Conservation (phyloP, 1,140 invertebrate species). For the Vollenhovia emeryi region DNA sequence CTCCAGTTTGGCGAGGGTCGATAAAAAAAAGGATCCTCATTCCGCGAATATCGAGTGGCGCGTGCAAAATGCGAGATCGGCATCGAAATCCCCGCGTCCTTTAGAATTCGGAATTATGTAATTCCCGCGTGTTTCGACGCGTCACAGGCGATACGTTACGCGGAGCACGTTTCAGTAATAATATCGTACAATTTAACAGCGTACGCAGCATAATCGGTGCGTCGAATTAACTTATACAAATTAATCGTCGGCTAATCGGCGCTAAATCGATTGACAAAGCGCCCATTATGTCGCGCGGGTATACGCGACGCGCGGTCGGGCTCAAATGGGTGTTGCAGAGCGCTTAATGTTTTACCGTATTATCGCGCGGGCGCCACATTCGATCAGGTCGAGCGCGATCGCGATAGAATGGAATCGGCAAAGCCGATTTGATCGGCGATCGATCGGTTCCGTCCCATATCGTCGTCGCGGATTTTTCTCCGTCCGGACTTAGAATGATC, state of each 20-base stretch:
- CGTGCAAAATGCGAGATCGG: not conserved
- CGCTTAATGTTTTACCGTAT: constrained; percentile 12
- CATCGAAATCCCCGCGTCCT: not conserved
- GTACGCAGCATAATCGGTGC: not conserved
- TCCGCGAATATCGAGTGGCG: not conserved
- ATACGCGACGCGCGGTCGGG: not conserved
- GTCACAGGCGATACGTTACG: not conserved
- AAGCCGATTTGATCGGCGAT: not conserved
- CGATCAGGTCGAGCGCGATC: not conserved
- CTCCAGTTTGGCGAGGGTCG: not conserved
- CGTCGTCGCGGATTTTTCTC: constrained; percentile 9
- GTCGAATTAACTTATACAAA: constrained; percentile 29
- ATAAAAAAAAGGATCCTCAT: not conserved
- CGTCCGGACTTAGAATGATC: not conserved
- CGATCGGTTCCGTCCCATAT: not conserved
- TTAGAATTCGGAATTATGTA: not conserved
- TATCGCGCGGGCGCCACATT: not conserved
- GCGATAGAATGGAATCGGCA: not conserved
- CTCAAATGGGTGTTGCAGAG: not conserved
- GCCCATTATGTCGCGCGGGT: not conserved
- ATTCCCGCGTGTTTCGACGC: not conserved
- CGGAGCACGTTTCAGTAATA: not conserved
- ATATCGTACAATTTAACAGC: not conserved
- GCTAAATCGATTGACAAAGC: constrained; percentile 17
- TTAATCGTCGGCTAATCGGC: constrained; percentile 30